Base-by-base conservation (phyloP, 2,113 vertebrate genomes). In the Synodontis membranacea region DNA sequence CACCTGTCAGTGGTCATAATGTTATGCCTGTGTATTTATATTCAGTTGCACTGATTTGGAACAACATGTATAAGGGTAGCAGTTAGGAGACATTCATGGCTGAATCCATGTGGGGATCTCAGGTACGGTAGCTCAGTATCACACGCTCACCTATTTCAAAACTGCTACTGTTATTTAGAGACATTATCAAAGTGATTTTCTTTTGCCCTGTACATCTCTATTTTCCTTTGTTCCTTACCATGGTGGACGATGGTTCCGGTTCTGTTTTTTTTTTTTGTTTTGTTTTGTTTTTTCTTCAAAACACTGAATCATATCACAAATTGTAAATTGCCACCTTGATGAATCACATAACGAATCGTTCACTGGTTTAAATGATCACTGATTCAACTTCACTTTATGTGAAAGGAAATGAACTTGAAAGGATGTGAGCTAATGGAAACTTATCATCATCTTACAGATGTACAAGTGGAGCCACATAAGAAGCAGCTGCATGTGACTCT, bases 401-500 rank as follows among this genome's bases (percentile, higher is more conserved):
- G 21, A 56, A 54, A 80, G 76, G 76, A 56, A 80, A 80, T 58
- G 31, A 37, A 4, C 17, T 54, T 78, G 37, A 76, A 48, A 17
- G 14, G 21, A 80, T 62, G 70, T 34, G 60, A 85, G 83, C 66
- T 80, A 81, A 82, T 81, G 54, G 42, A 52, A 50, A 78, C 14
- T 10, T 84, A 14, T 60, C 6, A 23, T 78, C 46, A 46, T 86
- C 5, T 88, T 1, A 54, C 92, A 99, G 98, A 99, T 88, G 97
- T 96, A 1, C 97, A 95, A 0, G 96, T 99, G 86, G 98, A 99
- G 86, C 97, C 97, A 28, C 98, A 99, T 89, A 99, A 97, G 95
- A 99, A 99, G 93, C 98, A 99, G 91, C 96, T 99, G 46, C 98
- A 99, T 0, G 96, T 99, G 78, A 99, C 98, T 0, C 92, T 99